Percentiles rank a stretch among this genome's conserved stretches.
Conservation (phyloP, 2,113 vertebrate genomes). For the Amblyornis subalaris region DNA sequence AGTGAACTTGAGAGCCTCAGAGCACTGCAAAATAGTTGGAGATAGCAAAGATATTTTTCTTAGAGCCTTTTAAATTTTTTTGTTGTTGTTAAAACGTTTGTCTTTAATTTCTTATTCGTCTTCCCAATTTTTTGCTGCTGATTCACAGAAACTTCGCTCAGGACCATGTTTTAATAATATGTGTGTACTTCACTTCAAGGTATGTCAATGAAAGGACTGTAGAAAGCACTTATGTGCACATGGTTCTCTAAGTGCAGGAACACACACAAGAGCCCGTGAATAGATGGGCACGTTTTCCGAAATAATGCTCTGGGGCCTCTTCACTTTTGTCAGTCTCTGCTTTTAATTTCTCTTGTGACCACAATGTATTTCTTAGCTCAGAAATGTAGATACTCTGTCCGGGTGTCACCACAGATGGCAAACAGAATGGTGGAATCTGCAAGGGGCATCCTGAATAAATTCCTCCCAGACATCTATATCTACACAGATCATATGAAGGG, state of each 20-base stretch:
- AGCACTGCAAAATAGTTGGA: not conserved
- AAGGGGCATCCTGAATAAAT: constrained; percentile 88
- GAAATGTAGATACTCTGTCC: constrained; percentile 82
- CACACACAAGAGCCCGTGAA: not conserved
- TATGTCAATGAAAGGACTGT: not conserved
- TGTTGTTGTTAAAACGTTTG: not conserved
- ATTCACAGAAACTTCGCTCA: not conserved
- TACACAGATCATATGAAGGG: constrained; percentile 97
- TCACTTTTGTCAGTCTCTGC: not conserved
- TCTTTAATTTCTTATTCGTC: not conserved
- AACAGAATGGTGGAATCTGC: constrained; percentile 95
- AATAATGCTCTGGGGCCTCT: not conserved
- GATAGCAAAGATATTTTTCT: not conserved
- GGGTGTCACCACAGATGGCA: constrained; percentile 95
- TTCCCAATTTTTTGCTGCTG: not conserved
- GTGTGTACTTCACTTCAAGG: not conserved
- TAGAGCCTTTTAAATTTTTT: not conserved
- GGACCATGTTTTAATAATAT: not conserved
- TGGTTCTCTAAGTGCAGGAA: not conserved
- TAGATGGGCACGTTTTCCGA: not conserved
- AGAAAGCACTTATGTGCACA: accelerated
- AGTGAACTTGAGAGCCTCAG: not conserved
- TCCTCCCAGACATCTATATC: constrained; percentile 95
- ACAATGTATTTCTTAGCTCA: constrained; percentile 59
- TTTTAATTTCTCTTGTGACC: not conserved